These are phyloP conservation scores for Periparus ater DNA, from an alignment of 2,797 vertebrate species.

Conservation along the genomic window DNA sequence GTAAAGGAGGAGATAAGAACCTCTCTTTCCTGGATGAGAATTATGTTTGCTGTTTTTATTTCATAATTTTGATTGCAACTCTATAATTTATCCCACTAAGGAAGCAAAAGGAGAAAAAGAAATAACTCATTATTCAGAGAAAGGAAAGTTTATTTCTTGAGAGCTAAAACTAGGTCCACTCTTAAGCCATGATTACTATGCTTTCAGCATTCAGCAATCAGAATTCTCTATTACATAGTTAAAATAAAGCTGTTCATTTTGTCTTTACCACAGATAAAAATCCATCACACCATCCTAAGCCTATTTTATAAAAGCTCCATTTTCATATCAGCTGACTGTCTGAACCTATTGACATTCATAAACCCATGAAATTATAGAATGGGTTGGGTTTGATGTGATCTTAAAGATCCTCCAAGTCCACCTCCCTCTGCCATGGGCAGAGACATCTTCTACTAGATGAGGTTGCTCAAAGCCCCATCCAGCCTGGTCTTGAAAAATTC, in stretches of 20 bases:
- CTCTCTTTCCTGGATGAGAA: background rate
- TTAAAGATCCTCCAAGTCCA: background rate
- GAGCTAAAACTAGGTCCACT: background rate
- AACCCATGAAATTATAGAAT: background rate
- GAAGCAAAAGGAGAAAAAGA: background rate
- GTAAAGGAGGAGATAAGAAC: background rate
- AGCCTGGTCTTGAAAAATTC: background rate
- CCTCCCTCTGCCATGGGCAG: background rate
- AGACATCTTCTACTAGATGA: background rate
- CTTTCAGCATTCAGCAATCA: background rate
- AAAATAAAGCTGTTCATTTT: background rate
- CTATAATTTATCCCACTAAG: background rate
- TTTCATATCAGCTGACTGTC: background rate
- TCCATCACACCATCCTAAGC: background rate
- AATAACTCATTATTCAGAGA: background rate
- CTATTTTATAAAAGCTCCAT: background rate
- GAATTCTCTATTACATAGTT: background rate
- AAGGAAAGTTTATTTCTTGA: background rate
- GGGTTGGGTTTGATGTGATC: background rate
- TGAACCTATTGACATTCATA: background rate
- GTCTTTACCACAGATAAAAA: background rate
- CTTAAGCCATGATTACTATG: background rate
- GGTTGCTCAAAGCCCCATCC: background rate
- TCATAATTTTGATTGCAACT: background rate
- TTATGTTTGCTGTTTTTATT: background rate